phyloP scores from a whole-genome alignment of 2,888 invertebrate genomes.

The Periphyllus acericola region DNA sequence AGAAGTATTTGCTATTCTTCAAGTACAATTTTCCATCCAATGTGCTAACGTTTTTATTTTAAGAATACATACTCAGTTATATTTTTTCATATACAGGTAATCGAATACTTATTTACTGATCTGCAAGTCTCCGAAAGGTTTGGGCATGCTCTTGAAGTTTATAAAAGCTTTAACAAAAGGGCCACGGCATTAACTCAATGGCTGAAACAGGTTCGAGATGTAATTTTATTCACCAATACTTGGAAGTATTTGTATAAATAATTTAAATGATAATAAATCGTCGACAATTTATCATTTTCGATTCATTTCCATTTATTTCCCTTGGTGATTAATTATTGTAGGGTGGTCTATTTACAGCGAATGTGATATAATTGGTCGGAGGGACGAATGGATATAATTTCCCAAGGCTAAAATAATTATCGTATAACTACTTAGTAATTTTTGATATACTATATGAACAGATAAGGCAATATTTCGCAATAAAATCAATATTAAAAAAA shows the following conservation, averaged over 20 bases:
- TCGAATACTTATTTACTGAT: slow-evolving; percentile 66
- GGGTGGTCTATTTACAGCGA: no score
- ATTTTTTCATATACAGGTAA: slow-evolving; percentile 63
- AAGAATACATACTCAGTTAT: not conserved
- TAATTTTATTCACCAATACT: not conserved
- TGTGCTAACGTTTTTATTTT: not conserved
- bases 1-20: slow-evolving; percentile 65
- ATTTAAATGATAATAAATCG: not conserved
- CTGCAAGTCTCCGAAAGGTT: slow-evolving; percentile 66
- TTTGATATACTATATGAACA: no score
- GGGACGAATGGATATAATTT: no score
- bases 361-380: no score
- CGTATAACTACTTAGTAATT: no score
- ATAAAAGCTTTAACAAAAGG: slow-evolving; percentile 65
- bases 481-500: no score
- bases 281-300: no score
- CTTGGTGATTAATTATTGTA: no score
- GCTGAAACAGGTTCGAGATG: slow-evolving; percentile 64
- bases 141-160: slow-evolving; percentile 65
- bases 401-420: no score
- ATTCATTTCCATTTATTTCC: no score
- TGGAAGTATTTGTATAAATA: not conserved
- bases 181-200: slow-evolving; percentile 65
- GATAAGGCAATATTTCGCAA: no score
- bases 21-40: slow-evolving; percentile 63